Evolutionary conservation across 2,797 vertebrate genomes (phyloP).

Genomic region (Manis crassicaudata): DNA sequence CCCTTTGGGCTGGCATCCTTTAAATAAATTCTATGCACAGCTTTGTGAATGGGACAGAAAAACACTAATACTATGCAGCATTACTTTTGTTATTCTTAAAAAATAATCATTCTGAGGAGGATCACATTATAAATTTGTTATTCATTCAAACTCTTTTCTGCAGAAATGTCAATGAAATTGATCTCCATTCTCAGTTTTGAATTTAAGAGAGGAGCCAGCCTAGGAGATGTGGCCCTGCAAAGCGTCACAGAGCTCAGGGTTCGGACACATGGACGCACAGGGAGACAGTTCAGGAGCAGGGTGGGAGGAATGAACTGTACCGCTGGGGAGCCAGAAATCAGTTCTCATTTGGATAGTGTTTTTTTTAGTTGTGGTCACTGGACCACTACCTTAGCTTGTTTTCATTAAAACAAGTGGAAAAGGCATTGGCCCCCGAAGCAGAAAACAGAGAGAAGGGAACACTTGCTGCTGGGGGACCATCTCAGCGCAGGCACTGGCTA

Average conservation of each 20-base stretch:
- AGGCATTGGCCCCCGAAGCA: not conserved
- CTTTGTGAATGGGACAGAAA: conserved; percentile 49
- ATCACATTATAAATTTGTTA: conserved; percentile 30
- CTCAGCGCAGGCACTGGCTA: not conserved
- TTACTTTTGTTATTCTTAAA: conserved; percentile 56
- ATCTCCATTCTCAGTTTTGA: not conserved
- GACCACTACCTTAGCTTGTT: not conserved
- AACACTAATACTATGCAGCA: conserved; percentile 12
- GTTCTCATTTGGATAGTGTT: not conserved
- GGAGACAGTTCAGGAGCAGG: not conserved
- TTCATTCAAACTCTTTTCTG: conserved; percentile 40
- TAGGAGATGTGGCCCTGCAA: not conserved
- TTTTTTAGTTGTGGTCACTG: not conserved
- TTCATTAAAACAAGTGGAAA: conserved; percentile 29
- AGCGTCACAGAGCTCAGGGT: not conserved
- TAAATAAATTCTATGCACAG: conserved; percentile 20
- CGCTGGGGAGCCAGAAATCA: not conserved
- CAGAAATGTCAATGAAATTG: not conserved
- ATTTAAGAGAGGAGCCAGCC: not conserved
- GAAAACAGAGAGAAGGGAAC: not conserved
- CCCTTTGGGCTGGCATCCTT: conserved; percentile 33
- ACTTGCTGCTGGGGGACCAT: conserved; percentile 48
- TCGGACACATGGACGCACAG: not conserved
- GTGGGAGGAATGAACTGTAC: not conserved
- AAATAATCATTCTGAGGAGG: conserved; percentile 44